phyloP scores from a whole-genome alignment of 2,113 vertebrate species.

The Oncorhynchus masou region DNA sequence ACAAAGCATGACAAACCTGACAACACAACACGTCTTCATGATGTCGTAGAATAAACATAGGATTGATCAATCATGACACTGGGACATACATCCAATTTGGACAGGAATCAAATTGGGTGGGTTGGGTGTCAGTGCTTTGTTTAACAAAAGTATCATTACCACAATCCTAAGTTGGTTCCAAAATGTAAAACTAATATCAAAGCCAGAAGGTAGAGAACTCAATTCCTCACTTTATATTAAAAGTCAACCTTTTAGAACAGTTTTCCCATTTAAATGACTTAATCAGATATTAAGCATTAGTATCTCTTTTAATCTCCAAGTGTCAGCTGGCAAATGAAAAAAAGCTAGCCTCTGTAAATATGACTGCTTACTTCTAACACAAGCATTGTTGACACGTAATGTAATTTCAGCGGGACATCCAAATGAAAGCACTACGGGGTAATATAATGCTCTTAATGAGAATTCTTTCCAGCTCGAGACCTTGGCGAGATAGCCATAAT shows the following conservation, averaged over 20 bases:
- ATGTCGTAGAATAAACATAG: slow-evolving; percentile 42
- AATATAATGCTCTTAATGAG: slow-evolving; percentile 79
- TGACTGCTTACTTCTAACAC: slow-evolving; percentile 73
- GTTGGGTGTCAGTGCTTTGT: slow-evolving; percentile 23
- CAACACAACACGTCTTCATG: slow-evolving; percentile 46
- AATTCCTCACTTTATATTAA: slow-evolving; percentile 63
- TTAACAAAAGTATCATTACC: slow-evolving; percentile 17
- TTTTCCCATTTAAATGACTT: slow-evolving; percentile 61
- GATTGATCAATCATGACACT: slow-evolving; percentile 51
- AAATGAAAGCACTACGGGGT: slow-evolving; percentile 71
- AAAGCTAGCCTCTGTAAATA: slow-evolving; percentile 70
- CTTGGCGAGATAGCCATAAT: slow-evolving; percentile 73
- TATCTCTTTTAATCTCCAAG: slow-evolving; percentile 73
- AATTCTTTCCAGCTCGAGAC: slow-evolving; percentile 72
- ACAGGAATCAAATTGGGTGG: slow-evolving; percentile 17
- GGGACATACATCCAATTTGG: slow-evolving; percentile 44
- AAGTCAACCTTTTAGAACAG: slow-evolving; percentile 64
- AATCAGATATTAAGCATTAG: slow-evolving; percentile 67
- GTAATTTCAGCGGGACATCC: slow-evolving; percentile 72
- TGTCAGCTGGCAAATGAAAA: slow-evolving; percentile 65
- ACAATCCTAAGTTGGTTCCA: slow-evolving; percentile 40
- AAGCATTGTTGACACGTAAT: slow-evolving; percentile 80
- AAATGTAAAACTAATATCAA: slow-evolving; percentile 43
- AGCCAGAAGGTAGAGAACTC: slow-evolving; percentile 38
- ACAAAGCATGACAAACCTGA: neutral